Base-by-base conservation (phyloP, 2,888 invertebrate genomes). In the Drosophila aldrichi region DNA sequence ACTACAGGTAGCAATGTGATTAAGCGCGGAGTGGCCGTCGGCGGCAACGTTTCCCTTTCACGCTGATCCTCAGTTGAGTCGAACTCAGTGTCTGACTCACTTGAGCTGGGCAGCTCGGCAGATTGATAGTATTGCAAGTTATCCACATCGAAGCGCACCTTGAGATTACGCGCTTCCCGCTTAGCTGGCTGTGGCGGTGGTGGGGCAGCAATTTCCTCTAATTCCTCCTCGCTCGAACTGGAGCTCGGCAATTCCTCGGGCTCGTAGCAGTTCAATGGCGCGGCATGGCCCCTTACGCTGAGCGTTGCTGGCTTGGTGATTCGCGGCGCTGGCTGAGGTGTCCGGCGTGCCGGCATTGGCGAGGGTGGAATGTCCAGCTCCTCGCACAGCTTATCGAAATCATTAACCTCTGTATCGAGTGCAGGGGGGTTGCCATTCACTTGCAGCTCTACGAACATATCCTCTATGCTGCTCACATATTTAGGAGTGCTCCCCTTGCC, bases 61-160 rank as follows among this genome's bases (percentile, higher is more conserved):
- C 20, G 52, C 2, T 34, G 63, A 20, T 75, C 67, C 5, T 59
- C 64, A 10, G 62, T 66, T 6, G 64, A 69, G 3, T 65, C 61
- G 40, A 57, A 61, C 10, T 72, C 69, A 49, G 54, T 60, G 18
- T 80, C 78, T 2, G 75, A 79, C 34, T 78, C 75, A 32, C 63
- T 76, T 2, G 89, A 79, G 25, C 74, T 75, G 9, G 72, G 69
- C 14, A 88, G 51, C 25, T 80, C 66, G 14, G 77, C 69, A 0
- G 78, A 82, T 62, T 89, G 85, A 57, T 80, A 79, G 67, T 90
- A 72, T 76, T 86, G 77, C 44, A 87, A 71, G 57, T 87, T 87
- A 1, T 81, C 89, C 38, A 86, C 87, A 57, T 91, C 89, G 51
- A 91, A 91, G 32, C 90, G 89, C 5, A 91, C 91, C 55, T 86